Base-by-base conservation (phyloP, 1,140 invertebrate species). In the Pseudoatta argentina region DNA sequence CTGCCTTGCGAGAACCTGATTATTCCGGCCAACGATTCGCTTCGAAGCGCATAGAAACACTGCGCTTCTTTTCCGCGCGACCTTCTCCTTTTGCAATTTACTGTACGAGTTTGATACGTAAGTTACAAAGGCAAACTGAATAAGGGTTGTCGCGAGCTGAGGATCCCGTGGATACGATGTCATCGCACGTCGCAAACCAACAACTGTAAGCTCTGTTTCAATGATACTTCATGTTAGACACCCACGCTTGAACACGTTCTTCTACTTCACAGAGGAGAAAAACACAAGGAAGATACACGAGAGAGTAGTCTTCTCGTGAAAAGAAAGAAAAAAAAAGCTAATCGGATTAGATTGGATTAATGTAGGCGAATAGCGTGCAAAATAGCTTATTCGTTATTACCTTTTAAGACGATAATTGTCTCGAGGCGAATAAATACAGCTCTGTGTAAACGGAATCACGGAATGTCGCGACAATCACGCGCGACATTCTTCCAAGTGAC, bases 211-310 rank as follows among this genome's bases (percentile, higher is more conserved):
- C 24, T 24, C 67, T 14, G 16, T 21, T n/a, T 48, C 63, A 69
- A 71, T 24, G 67, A 51, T 30, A 48, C 53, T 72, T 34, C 24
- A 59, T n/a, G 51, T 86, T 75, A 79, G 87, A 77, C 75, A 67
- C 61, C 87, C 55, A 89, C 75, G 79, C 88, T 89, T 75, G 57
- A 88, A 76, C 87, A 86, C 87, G 87, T 89, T 73, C 61, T 30
- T 66, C 53, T 61, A 73, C 87, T 89, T 67, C 57, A 72, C 21
- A 24, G 71, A 72, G 24, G 18, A 21, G 7, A 55, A n/a, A 34
- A 18, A 55, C 3, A n/a, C 16, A 16, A 57, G 8, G 8, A 7
- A 57, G n/a, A 57, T 57, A 57, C 55, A 44, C 14, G 30, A 21
- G 48, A 21, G 48, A 14, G 44, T 16, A 16, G 24, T 53, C 2